A percentile compares a stretch with the other conserved stretches of the same genome.
Conservation (phyloP, 23 tunicate species). For the Ciona savignyi region DNA sequence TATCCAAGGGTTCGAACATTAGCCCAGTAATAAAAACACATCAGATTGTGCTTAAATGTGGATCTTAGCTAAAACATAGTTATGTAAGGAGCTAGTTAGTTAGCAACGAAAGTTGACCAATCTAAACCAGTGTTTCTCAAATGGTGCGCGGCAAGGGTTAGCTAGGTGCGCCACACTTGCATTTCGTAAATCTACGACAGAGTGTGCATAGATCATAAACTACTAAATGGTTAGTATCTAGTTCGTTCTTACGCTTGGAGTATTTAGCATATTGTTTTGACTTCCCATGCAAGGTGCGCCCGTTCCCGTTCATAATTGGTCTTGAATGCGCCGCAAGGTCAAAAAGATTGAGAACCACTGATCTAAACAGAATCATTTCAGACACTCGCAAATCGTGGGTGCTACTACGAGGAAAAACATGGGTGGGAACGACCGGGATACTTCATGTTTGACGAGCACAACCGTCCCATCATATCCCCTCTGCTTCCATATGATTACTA, state of each 20-base stretch:
- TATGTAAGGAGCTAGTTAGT: too few species aligned
- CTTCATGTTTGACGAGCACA: slow-evolving; percentile 2
- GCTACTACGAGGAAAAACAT: slow-evolving; percentile 76
- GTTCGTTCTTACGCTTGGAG: slow-evolving; percentile 19
- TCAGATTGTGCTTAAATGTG: too few species aligned
- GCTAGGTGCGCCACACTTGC: slow-evolving; percentile 74
- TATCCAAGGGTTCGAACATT: too few species aligned
- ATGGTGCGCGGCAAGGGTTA: slow-evolving; percentile 60
- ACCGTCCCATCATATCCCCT: background rate
- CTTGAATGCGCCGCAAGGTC: too few species aligned
- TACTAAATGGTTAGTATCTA: slow-evolving; percentile 53
- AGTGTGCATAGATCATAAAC: background rate
- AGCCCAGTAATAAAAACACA: too few species aligned
- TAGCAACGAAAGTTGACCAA: too few species aligned
- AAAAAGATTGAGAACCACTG: too few species aligned
- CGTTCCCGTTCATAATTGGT: too few species aligned
- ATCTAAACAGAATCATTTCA: slow-evolving; percentile 28
- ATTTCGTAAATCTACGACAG: background rate
- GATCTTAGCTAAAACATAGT: too few species aligned
- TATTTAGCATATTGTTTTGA: slow-evolving; percentile 42
- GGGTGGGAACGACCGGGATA: slow-evolving; percentile 89
- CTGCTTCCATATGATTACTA: slow-evolving; percentile 56
- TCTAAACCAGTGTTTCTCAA: too few species aligned
- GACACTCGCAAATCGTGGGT: slow-evolving; percentile 51
- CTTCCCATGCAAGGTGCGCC: slow-evolving; percentile 50